Evolutionary conservation across 2,797 vertebrate species (phyloP).

Genomic region (Denticeps clupeoides): DNA sequence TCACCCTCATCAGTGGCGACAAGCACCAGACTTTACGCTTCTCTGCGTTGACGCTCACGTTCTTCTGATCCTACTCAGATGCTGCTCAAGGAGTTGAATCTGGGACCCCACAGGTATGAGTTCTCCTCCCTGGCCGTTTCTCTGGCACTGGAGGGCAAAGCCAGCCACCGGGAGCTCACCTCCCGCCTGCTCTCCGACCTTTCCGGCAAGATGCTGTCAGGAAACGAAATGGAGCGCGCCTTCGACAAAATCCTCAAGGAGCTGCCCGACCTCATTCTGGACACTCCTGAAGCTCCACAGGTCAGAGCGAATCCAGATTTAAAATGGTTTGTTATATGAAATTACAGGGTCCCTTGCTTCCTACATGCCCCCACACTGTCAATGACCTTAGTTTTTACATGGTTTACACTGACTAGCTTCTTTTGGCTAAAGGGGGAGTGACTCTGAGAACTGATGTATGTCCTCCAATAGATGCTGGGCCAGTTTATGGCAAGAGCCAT

Average conservation of each 20-base stretch:
- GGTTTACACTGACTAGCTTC: neutral
- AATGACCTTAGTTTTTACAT: no score
- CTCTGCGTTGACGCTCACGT: neutral
- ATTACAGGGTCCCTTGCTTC: no score
- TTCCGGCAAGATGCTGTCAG: slow-evolving; percentile 57
- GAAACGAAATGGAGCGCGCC: slow-evolving; percentile 62
- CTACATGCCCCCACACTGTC: neutral
- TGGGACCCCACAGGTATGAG: slow-evolving; percentile 60
- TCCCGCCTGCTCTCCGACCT: slow-evolving; percentile 75
- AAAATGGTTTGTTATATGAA: no score
- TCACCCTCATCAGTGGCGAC: no score
- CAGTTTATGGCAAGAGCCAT: slow-evolving; percentile 80
- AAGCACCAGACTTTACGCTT: no score
- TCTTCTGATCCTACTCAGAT: slow-evolving; percentile 42
- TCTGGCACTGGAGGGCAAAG: slow-evolving; percentile 73
- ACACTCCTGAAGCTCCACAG: slow-evolving; percentile 79
- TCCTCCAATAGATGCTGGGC: slow-evolving; percentile 80
- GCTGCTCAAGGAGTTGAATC: slow-evolving; percentile 68
- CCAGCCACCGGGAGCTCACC: slow-evolving; percentile 78
- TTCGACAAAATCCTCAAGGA: slow-evolving; percentile 73
- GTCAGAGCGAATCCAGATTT: slow-evolving; percentile 34
- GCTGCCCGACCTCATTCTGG: slow-evolving; percentile 75
- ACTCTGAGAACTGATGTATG: neutral
- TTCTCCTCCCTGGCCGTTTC: slow-evolving; percentile 71
- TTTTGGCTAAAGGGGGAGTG: no score